Evolutionary conservation across 1,140 invertebrate genomes (phyloP), one percentile per base, ranked within the genome.

Genomic region (Sweltsa coloradensis): DNA sequence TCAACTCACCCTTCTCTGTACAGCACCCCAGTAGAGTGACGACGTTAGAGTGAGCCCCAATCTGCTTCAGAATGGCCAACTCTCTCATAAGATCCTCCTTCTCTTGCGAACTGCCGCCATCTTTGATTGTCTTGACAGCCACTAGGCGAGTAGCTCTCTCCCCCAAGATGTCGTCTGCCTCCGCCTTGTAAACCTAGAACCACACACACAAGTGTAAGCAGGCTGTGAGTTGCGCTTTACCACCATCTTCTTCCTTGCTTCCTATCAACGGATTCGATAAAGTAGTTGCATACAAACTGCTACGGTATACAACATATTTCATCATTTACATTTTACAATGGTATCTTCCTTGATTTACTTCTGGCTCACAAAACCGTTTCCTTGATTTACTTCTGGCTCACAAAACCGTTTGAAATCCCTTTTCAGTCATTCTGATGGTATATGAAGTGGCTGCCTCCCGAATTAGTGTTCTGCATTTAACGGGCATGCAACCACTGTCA

Each of bases 1-100:
- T 34, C 21, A 19, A 51, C 57, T 59, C 55, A 87, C 84, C 83
- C 72, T 82, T 79, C 59, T 85, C 80, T 7, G 86, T 86, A 57
- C 86, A 89, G 58, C 85, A 88, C 39, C 84, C 86, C 2, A 89
- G 69, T 34, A 89, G 70, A 0, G 84, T 86, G 13, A 90, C 86
- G 51, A 90, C 85, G 64, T 89, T 89, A 4, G 83, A 82, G 71
- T 90, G 86, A 7, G 78, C 80, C 27, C 85, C 86, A 31, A 90
- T 71, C 57, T 85, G 79, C 61, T 88, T 81, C 85, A 90, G 89
- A 44, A 89, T 84, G 54, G 75, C 78, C 43, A 88, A 74, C 57
- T 88, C 83, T 14, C 79, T 73, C 22, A 85, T 67, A 24, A 88
- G 67, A 57, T 88, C 85, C 50, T 86, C 81, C 57, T 85, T 83